Base-by-base conservation (phyloP, 2,113 vertebrate species). In the Vimba vimba region DNA sequence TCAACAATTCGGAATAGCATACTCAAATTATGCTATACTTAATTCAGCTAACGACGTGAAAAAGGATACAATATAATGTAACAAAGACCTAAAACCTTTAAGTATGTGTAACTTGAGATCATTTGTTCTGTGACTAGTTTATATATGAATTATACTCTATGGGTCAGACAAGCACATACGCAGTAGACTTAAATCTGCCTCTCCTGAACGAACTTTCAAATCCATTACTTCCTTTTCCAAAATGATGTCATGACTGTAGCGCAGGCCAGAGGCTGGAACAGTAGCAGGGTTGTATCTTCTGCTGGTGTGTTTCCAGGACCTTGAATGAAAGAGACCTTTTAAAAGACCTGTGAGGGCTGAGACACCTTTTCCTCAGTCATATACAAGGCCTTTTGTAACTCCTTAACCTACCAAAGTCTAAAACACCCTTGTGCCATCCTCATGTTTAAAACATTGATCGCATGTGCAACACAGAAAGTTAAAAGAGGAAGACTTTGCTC, bases 311-410 rank as follows among this genome's bases (percentile, higher is more conserved):
- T 59, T 87, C 79, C 62, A n/a, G 64, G 17, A 30, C 25, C 39
- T 71, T 23, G 52, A 89, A 86, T 87, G 79, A 89, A 89, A 87
- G 86, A 85, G 59, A 75, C 13, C 43, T 43, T 87, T 85, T 87
- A 13, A 85, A 15, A 79, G 57, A 52, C 33, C 39, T 68, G 71
- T 69, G 81, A 64, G 66, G 76, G 69, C 69, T 43, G 60, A 60
- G 79, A 52, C 64, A 36, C 73, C 21, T 47, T 73, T 79, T 66
- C 13, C 66, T 23, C 21, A 74, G 50, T 25, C 73, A 64, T 69
- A 93, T 88, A 94, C 93, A 93, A 91, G 92, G 47, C 50, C 86
- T 83, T 91, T 92, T 94, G 92, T 93, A 57, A 60, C 60, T 82
- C 87, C 60, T 55, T 60, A 55, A 85, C 50, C 77, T 69, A 25